Evolutionary conservation across 1,140 invertebrate genomes (phyloP), one percentile per base, ranked within the genome.

Genomic region (Sycobia sp.): DNA sequence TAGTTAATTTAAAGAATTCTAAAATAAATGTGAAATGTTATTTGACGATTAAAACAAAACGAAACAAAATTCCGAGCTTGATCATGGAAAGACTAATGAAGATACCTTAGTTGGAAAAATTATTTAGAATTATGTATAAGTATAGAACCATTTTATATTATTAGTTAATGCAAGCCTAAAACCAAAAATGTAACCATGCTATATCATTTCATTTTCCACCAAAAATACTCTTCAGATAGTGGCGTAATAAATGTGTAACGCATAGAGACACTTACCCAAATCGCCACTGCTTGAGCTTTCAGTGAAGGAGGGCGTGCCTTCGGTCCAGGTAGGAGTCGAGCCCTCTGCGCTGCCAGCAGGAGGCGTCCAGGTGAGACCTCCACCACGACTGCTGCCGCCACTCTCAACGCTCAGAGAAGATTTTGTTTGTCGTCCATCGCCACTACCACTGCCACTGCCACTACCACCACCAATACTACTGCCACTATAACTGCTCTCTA

Each of bases 261-360:
- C 74, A 64, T 73, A 73, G 60, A 79, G 67, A 55, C 74, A 82
- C 83, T 84, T 82, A 92, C 91, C 91, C 84, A 92, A 88, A 82
- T 95, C 93, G 72, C 91, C 91, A 82, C 93, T 95, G 83, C 91
- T 93, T 78, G 94, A 96, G 71, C 95, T 97, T 78, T 97, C 93
- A 38, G 95, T 98, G 82, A 95, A 97, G 76, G 93, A 96, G 47
- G 95, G 96, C 63, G 96, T 98, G 72, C 95, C 96, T 84, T 98
- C 96, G 18, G 96, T 98, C 91, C 95, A 97, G 16, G 95, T 97
- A 10, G 95, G 95, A n/a, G 96, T 97, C 4, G 93, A 92, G 47
- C 91, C 94, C 80, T 96, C 94, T 66, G 93, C 89, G 65, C 92
- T 94, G 16, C 80, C 80, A 46, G 91, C 89, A 14, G 93, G 92